Conservation (phyloP, 2,113 vertebrate species). For the Hippocampus zosterae region DNA sequence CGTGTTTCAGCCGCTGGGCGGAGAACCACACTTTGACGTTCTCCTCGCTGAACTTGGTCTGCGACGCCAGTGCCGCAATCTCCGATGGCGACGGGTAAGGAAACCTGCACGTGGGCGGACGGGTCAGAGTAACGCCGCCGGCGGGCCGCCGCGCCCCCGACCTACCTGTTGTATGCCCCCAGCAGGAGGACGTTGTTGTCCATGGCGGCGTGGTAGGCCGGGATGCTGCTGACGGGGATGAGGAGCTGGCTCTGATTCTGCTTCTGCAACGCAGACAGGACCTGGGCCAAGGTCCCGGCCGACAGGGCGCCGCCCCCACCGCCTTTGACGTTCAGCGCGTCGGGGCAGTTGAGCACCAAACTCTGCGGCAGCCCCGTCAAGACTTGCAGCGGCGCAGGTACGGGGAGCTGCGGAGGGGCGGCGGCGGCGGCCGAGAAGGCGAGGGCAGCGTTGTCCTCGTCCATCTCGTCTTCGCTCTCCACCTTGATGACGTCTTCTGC, state of each 20-base stretch:
- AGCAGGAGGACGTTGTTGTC: slow-evolving; percentile 92
- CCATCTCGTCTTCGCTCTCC: slow-evolving; percentile 79
- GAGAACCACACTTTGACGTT: slow-evolving; percentile 99
- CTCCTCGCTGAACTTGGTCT: slow-evolving; percentile 95
- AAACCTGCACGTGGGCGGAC: slow-evolving; percentile 64
- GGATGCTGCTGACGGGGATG: slow-evolving; percentile 96
- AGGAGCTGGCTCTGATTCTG: slow-evolving; percentile 89
- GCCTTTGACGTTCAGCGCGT: slow-evolving; percentile 82
- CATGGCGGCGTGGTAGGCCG: slow-evolving; percentile 88
- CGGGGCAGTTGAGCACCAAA: slow-evolving; percentile 57
- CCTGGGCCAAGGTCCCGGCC: slow-evolving; percentile 72
- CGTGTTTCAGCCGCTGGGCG: slow-evolving; percentile 93
- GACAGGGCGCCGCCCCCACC: slow-evolving; percentile 49
- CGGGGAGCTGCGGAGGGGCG: slow-evolving; percentile 34
- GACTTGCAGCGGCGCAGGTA: slow-evolving; percentile 44
- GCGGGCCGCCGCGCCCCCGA: neutral
- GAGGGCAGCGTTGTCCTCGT: slow-evolving; percentile 73
- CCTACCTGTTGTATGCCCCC: slow-evolving; percentile 87
- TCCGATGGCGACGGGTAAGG: slow-evolving; percentile 92
- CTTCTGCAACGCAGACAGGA: slow-evolving; percentile 83
- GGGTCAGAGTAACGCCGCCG: neutral
- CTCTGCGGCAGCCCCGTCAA: slow-evolving; percentile 45
- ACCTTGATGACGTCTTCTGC: slow-evolving; percentile 56
- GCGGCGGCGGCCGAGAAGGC: slow-evolving; percentile 1
- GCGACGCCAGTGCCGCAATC: slow-evolving; percentile 86